Percentiles rank a stretch among this genome's conserved stretches.
Evolutionary conservation across 2,888 invertebrate species (phyloP).

Genomic region (Caenorhabditis angaria): DNA sequence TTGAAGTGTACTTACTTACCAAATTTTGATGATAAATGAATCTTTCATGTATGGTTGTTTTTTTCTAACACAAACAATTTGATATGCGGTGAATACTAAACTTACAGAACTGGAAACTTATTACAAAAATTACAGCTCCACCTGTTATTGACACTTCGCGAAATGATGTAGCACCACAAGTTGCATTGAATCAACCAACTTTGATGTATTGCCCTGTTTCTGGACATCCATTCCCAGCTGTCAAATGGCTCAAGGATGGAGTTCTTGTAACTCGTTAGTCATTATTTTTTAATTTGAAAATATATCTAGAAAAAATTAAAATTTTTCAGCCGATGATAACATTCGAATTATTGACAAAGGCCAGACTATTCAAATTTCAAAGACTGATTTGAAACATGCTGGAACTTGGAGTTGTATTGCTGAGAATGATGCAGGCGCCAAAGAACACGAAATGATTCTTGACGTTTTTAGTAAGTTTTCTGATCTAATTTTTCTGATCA

Average conservation of each 20-base stretch:
- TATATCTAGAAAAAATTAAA: no score
- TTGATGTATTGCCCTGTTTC: constrained; percentile 68
- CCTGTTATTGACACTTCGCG: constrained; percentile 73
- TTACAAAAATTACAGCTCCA: constrained; percentile 72
- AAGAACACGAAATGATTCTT: constrained; percentile 60
- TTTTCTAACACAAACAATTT: no score
- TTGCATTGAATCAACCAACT: constrained; percentile 64
- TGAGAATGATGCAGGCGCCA: constrained; percentile 73
- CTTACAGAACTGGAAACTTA: no score
- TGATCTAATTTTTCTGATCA: no score
- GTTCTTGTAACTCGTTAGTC: constrained; percentile 13
- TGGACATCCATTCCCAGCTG: constrained; percentile 68
- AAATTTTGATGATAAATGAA: background rate
- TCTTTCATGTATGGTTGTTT: background rate
- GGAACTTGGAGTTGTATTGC: constrained; percentile 74
- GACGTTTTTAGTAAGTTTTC: constrained; percentile 65
- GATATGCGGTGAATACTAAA: background rate
- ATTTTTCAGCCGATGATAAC: constrained; percentile 38
- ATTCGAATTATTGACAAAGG: constrained; percentile 61
- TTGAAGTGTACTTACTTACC: background rate
- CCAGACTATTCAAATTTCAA: constrained; percentile 49
- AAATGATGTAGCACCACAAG: constrained; percentile 70
- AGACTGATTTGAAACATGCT: constrained; percentile 60
- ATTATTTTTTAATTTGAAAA: background rate
- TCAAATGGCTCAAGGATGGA: constrained; percentile 66